Base-by-base conservation (phyloP, 2,888 invertebrate species). In the Epiblema foenella region DNA sequence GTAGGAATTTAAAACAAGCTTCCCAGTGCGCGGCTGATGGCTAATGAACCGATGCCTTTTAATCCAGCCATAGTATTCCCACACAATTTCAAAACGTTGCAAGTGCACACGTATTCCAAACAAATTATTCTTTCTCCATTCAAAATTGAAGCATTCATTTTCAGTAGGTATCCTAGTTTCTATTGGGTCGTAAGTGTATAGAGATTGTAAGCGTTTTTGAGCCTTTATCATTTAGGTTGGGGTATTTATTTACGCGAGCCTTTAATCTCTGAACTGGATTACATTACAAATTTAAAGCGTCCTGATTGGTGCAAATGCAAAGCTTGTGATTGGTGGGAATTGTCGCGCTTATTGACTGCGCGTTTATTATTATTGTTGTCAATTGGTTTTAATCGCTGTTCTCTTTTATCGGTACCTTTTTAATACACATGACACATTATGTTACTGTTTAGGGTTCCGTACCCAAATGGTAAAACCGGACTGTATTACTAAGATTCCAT, bases 201-300 rank as follows among this genome's bases (percentile, higher is more conserved):
- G n/a, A 60, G 49, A 42, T 59, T 52, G 39, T 33, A 65, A 29
- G n/a, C 33, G 69, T 72, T 68, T 54, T 70, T 70, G 60, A 52
- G 18, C 58, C 20, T 29, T 51, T 51, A 11, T 49, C 33, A 20
- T 20, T 46, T 33, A 12, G 7, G 5, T 12, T 12, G 9, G 54
- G 42, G 62, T 63, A 56, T 66, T 63, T 68, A 64, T 63, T 56
- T 73, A 73, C 69, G 54, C 52, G 52, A 73, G 65, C 75, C 77
- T 77, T 81, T 80, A 83, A 82, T 82, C 81, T 77, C 79, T 46
- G 70, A 59, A 54, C 65, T 76, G 73, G 77, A 78, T 76, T 73
- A 82, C 79, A 82, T 84, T 82, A 84, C 81, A 80, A 77, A 79
- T 82, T 79, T 80, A 80, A 78, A 79, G 77, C 74, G 57, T 58